Percentiles rank a stretch among this genome's conserved stretches.
phyloP scores from a whole-genome alignment of 2,888 invertebrate species.

The Noctua janthina region DNA sequence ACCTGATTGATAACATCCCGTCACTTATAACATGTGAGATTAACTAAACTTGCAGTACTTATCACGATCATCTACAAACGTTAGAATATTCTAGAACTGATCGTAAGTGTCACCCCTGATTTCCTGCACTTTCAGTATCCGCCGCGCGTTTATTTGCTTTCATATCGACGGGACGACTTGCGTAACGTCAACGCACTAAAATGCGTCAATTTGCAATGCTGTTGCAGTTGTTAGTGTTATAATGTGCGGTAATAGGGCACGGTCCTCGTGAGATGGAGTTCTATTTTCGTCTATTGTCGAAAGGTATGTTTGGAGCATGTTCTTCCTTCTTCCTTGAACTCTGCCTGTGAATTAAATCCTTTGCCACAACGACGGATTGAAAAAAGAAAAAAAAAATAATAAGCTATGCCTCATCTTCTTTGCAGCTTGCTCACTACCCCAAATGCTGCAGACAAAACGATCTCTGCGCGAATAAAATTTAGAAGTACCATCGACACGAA shows the following conservation, averaged over 20 bases:
- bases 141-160: conserved; percentile 79
- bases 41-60: background rate
- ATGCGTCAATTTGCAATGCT: conserved; percentile 61
- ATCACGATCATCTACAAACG: conserved; percentile 2
- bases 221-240: conserved; percentile 45
- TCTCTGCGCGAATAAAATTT: background rate
- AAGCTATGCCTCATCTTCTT: background rate
- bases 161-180: conserved; percentile 73
- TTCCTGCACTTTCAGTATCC: conserved; percentile 80
- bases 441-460: background rate
- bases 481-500: background rate
- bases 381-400: background rate
- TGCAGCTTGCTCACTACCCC: background rate
- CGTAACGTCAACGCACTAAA: conserved; percentile 67
- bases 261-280: background rate
- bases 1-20: conserved; percentile 19
- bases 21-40: background rate
- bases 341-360: background rate
- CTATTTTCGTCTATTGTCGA: background rate
- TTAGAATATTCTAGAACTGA: conserved; percentile 17
- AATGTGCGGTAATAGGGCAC: conserved; percentile 34
- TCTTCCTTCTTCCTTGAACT: background rate
- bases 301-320: background rate
- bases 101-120: conserved; percentile 74
- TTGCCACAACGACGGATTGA: background rate